Percentiles rank a stretch among this genome's conserved stretches.
Conservation (phyloP, 1,140 invertebrate species). For the Pachyrhynchus sulphureomaculatus region DNA sequence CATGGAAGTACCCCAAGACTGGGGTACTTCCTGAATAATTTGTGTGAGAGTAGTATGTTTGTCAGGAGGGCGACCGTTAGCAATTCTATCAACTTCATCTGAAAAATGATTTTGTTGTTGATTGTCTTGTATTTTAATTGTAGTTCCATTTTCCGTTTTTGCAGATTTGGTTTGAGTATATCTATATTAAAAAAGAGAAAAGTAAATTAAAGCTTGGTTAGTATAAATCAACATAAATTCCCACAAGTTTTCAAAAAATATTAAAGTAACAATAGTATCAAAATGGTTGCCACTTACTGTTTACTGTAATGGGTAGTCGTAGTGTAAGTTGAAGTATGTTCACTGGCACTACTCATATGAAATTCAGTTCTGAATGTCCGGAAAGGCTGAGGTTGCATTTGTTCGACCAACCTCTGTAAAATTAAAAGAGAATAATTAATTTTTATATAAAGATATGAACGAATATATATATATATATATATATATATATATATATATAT, state of each 20-base stretch:
- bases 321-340: conserved; percentile 59
- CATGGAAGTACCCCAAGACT: conserved; percentile 50
- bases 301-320: conserved; percentile 60
- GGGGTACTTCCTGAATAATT: conserved; percentile 42
- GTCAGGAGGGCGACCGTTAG: conserved; percentile 43
- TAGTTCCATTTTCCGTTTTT: conserved; percentile 46
- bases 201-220: too few relatives aligned
- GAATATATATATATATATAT: background rate
- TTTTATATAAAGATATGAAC: conserved; percentile 15
- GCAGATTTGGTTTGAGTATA: conserved; percentile 40
- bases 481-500: background rate
- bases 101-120: conserved; percentile 43
- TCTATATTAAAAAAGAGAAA: conserved; percentile 23
- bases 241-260: too few relatives aligned
- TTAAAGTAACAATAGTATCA: too few relatives aligned
- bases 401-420: conserved; percentile 64
- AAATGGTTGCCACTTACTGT: too few relatives aligned
- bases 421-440: too few relatives aligned
- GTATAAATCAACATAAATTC: too few relatives aligned
- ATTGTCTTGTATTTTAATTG: conserved; percentile 45
- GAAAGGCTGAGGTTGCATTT: conserved; percentile 70
- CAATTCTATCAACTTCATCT: conserved; percentile 45
- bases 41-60: conserved; percentile 48
- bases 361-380: conserved; percentile 77
- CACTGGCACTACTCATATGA: conserved; percentile 65